Conservation (phyloP, 2,888 invertebrate species). For the Altica lythri region DNA sequence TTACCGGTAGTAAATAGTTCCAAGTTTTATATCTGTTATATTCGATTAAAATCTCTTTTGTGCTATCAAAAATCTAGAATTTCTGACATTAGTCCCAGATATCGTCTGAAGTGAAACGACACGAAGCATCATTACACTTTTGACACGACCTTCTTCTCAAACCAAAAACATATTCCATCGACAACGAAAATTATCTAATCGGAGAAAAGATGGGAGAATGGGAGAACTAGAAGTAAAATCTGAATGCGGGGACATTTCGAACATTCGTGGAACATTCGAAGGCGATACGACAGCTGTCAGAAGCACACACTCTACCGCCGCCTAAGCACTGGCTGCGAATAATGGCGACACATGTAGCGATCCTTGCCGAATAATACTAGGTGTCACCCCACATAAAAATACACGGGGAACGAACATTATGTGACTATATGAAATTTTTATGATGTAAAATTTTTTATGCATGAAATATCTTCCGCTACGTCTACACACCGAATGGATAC, state of each 20-base stretch:
- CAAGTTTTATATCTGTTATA: too few relatives aligned
- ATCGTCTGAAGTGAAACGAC: too few relatives aligned
- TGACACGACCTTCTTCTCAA: slow-evolving; percentile 7
- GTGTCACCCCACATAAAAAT: slow-evolving; percentile 57
- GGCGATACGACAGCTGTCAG: slow-evolving; percentile 59
- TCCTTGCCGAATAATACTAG: slow-evolving; percentile 54
- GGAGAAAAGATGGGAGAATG: slow-evolving; percentile 9
- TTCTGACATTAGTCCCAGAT: too few relatives aligned
- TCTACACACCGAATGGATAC: slow-evolving; percentile 25
- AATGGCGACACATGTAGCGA: slow-evolving; percentile 57
- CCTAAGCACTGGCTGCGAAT: slow-evolving; percentile 54
- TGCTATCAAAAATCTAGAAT: too few relatives aligned
- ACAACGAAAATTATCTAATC: slow-evolving; percentile 16
- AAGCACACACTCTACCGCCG: slow-evolving; percentile 48
- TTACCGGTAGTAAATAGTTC: too few relatives aligned
- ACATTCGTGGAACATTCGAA: slow-evolving; percentile 43
- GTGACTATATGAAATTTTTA: slow-evolving; percentile 56
- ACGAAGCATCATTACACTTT: background rate
- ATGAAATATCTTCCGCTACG: slow-evolving; percentile 35
- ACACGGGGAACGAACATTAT: slow-evolving; percentile 50
- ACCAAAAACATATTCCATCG: background rate
- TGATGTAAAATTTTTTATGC: slow-evolving; percentile 50
- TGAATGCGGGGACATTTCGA: slow-evolving; percentile 50
- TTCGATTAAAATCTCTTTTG: too few relatives aligned
- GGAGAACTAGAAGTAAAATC: slow-evolving; percentile 1